Evolutionary conservation across 2,797 vertebrate species (phyloP).

Genomic region (Cyclura pinguis): DNA sequence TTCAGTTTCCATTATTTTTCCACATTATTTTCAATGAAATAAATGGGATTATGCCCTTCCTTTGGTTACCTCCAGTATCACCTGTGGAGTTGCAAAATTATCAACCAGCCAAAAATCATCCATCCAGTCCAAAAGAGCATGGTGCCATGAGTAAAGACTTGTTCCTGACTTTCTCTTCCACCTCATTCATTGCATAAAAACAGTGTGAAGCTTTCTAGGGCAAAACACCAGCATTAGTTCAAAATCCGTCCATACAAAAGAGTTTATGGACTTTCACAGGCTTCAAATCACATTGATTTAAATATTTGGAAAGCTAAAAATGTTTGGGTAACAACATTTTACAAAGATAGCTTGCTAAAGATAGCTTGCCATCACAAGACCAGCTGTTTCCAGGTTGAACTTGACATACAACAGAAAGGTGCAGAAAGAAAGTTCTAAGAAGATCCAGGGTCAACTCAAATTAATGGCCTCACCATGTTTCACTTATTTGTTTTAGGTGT

Average conservation of each 20-base stretch:
- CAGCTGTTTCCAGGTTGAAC: not conserved
- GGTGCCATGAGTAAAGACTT: not conserved
- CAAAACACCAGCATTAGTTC: not conserved
- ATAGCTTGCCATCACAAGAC: not conserved
- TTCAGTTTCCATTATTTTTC: not conserved
- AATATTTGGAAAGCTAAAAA: conserved; percentile 14
- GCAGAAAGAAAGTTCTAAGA: not conserved
- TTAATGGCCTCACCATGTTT: not conserved
- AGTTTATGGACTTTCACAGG: conserved; percentile 6
- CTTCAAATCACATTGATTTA: conserved; percentile 25
- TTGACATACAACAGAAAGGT: not conserved
- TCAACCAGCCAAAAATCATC: not conserved
- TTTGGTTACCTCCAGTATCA: not conserved
- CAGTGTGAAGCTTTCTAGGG: not conserved
- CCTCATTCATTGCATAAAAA: not conserved
- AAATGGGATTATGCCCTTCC: conserved; percentile 33
- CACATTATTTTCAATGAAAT: not conserved
- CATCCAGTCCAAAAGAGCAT: not conserved
- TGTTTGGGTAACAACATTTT: not conserved
- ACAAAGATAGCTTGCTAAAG: not conserved
- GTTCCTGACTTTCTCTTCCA: conserved; percentile 2
- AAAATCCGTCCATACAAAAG: not conserved
- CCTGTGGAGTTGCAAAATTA: not conserved
- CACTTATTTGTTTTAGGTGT: not conserved
- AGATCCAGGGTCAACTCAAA: not conserved